phyloP scores from a whole-genome alignment of 2,888 invertebrate species.

The Stenodema calcarata region DNA sequence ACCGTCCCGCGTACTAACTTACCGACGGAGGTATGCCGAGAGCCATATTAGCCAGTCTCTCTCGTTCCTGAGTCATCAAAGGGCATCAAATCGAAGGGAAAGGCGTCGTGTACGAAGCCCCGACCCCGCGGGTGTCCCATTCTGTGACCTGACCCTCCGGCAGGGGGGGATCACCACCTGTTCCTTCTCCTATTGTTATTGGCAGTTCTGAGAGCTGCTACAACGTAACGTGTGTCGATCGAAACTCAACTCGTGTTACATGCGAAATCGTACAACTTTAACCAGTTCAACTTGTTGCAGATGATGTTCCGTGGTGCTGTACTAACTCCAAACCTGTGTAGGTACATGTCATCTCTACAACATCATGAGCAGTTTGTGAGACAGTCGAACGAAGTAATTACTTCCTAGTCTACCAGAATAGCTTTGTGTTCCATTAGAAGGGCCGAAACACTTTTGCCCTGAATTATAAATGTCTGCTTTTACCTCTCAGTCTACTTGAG shows the following conservation, averaged over 20 bases:
- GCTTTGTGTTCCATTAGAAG: no score
- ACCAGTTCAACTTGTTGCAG: no score
- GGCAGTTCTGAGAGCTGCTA: background rate
- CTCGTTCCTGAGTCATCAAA: background rate
- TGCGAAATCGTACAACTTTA: background rate
- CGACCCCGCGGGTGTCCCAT: background rate
- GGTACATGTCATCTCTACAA: no score
- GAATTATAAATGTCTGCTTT: no score
- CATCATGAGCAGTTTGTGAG: no score
- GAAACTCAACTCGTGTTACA: background rate
- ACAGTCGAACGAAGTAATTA: no score
- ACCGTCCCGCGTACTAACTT: background rate
- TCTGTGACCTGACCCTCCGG: background rate
- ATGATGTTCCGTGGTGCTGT: no score
- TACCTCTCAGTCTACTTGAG: no score
- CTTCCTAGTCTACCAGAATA: no score
- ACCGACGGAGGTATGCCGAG: background rate
- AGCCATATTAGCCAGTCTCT: background rate
- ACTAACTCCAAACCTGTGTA: no score
- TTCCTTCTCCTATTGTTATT: background rate
- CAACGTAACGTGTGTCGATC: background rate
- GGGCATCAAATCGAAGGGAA: constrained; percentile 18
- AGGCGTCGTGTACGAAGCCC: background rate
- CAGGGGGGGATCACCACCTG: background rate
- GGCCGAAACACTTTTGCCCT: no score